These are phyloP conservation scores for Oncorhynchus kisutch DNA, from an alignment of 2,113 vertebrate genomes.

Conservation along the genomic window DNA sequence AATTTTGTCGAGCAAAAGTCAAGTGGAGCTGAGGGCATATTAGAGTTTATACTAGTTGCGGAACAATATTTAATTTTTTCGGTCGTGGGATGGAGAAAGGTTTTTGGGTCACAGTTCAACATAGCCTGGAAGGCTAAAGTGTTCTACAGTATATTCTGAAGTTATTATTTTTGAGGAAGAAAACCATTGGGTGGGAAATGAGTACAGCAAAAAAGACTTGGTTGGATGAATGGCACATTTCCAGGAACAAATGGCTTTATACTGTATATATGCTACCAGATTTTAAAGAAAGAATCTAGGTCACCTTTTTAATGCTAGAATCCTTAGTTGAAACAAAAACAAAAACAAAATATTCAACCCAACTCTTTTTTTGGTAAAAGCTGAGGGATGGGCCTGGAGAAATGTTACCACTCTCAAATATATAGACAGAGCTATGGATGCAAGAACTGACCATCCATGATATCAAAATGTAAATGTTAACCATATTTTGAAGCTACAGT, in stretches of 20 bases:
- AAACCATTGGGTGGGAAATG: too few relatives aligned
- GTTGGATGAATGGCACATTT: slow-evolving; percentile 36
- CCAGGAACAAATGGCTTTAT: slow-evolving; percentile 41
- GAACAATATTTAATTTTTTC: neutral
- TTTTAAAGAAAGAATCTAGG: slow-evolving; percentile 23
- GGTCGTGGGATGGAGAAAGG: neutral
- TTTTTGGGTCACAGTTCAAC: slow-evolving; percentile 13
- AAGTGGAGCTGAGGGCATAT: neutral
- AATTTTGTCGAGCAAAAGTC: neutral
- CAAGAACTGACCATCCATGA: too few relatives aligned
- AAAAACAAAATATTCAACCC: too few relatives aligned
- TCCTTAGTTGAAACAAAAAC: too few relatives aligned
- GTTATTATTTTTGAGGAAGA: slow-evolving; percentile 11
- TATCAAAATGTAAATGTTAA: too few relatives aligned
- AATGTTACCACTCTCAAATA: too few relatives aligned
- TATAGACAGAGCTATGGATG: too few relatives aligned
- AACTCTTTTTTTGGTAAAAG: too few relatives aligned
- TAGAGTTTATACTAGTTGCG: too few relatives aligned
- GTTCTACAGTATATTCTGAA: neutral
- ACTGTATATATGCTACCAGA: neutral
- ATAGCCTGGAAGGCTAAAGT: slow-evolving; percentile 17
- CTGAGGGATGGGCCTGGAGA: too few relatives aligned
- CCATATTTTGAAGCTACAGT: too few relatives aligned
- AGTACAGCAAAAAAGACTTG: slow-evolving; percentile 27
- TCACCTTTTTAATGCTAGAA: slow-evolving; percentile 18